Percentiles rank a stretch among this genome's conserved stretches.
Evolutionary conservation across 2,113 vertebrate genomes (phyloP).

Genomic region (Melanerpes aurifrons): DNA sequence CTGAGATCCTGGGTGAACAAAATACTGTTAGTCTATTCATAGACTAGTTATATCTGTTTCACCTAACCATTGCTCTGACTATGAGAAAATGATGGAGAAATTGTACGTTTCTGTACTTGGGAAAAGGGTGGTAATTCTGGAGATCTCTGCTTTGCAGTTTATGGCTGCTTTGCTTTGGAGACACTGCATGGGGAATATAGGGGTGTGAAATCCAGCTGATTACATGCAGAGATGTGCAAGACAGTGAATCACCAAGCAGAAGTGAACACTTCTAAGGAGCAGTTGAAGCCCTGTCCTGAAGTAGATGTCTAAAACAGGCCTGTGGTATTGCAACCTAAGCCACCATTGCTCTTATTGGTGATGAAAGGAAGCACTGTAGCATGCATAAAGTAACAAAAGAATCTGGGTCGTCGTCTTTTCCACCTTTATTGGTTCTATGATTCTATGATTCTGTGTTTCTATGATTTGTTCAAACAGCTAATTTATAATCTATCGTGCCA

Average conservation of each 20-base stretch:
- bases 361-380: background rate
- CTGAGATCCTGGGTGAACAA: background rate
- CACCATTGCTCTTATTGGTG: background rate
- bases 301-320: background rate
- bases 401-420: background rate
- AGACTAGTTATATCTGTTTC: background rate
- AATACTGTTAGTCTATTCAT: background rate
- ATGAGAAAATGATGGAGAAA: background rate
- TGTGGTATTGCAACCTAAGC: background rate
- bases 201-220: background rate
- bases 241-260: background rate
- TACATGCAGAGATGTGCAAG: background rate
- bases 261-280: background rate
- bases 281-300: background rate
- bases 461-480: background rate
- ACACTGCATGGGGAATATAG: background rate
- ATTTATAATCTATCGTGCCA: background rate
- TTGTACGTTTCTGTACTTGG: background rate
- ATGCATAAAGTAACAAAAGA: background rate
- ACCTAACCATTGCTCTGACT: background rate
- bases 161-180: conserved; percentile 1
- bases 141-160: background rate
- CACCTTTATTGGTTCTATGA: no score
- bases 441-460: background rate
- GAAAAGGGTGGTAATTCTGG: background rate